Base-by-base conservation (phyloP, 2,113 vertebrate genomes). In the Varanus salvator region DNA sequence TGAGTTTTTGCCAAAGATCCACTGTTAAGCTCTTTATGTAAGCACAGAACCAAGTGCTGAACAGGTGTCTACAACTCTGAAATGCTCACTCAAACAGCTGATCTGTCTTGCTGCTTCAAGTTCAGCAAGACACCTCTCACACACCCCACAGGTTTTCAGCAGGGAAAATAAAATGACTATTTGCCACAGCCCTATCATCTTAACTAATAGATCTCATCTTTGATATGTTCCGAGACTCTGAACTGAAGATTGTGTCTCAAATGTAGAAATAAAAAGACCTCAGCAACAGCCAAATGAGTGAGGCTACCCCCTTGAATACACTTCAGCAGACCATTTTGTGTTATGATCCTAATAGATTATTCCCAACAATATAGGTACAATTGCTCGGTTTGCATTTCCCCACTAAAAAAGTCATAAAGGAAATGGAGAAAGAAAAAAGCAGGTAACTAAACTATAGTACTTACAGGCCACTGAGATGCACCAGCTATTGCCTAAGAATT, bases 391-490 rank as follows among this genome's bases (percentile, higher is more conserved):
- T n/a, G 17, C 6, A 6, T 17, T 88, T n/a, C 23, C 77, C 29
- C 21, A 38, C 3, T 52, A 48, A 81, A 34, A 44, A 15, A 38
- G 23, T 15, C 66, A 85, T 72, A 27, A 21, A 72, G 1, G 78
- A 29, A 80, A n/a, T 25, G 23, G n/a, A 2, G 21, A 15, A 5
- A 9, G 12, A 50, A 50, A 50, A 5, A 71, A 54, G 27, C 44
- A 72, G 31, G 25, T 3, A 50, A 31, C 34, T 8, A 27, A 72
- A 34, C 21, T n/a, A 6, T 7, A 34, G 60, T 57, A 81, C 77
- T 88, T 81, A 38, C 87, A 57, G 68, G 77, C n/a, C 48, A 71
- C 60, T 44, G 29, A 52, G 48, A 88, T 38, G 77, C 78, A 81
- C n/a, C 31, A 25, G 23, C 60, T 38, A 54, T 31, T 29, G 64